Percentiles rank a stretch among this genome's conserved stretches.
phyloP scores from a whole-genome alignment of 2,113 vertebrate genomes.

The Hepsetus odoe region DNA sequence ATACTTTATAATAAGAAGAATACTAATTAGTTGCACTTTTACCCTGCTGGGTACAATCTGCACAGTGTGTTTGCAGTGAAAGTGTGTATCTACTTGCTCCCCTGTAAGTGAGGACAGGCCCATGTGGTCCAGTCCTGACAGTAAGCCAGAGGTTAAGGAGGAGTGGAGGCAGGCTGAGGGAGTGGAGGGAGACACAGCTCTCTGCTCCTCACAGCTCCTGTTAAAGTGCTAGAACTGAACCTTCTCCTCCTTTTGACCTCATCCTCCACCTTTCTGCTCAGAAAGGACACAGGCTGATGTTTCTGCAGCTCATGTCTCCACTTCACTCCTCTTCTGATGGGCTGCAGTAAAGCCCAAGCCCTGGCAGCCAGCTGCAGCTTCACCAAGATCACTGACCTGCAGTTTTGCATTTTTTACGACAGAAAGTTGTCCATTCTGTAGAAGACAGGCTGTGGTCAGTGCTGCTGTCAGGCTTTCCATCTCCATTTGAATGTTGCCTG shows the following conservation, averaged over 20 bases:
- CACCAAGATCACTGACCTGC: background rate
- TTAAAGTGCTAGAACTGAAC: conserved; percentile 11
- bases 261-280: background rate
- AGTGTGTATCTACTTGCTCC: background rate
- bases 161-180: conserved; percentile 37
- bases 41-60: background rate
- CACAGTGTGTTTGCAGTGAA: no score
- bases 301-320: background rate
- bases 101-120: conserved; percentile 33
- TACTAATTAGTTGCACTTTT: no score
- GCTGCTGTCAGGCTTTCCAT: background rate
- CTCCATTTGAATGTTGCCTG: conserved; percentile 19
- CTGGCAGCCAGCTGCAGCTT: background rate
- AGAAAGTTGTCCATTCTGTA: background rate
- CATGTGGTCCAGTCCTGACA: conserved; percentile 24
- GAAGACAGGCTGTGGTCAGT: background rate
- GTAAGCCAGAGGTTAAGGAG: conserved; percentile 42
- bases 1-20: no score
- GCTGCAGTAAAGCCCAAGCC: background rate
- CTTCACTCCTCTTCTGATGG: background rate
- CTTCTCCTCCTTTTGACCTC: conserved; percentile 19
- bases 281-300: background rate
- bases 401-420: background rate
- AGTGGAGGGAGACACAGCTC: conserved; percentile 30
- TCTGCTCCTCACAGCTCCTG: conserved; percentile 31